phyloP scores from a whole-genome alignment of 2,888 invertebrate species.

The Adineta ricciae region DNA sequence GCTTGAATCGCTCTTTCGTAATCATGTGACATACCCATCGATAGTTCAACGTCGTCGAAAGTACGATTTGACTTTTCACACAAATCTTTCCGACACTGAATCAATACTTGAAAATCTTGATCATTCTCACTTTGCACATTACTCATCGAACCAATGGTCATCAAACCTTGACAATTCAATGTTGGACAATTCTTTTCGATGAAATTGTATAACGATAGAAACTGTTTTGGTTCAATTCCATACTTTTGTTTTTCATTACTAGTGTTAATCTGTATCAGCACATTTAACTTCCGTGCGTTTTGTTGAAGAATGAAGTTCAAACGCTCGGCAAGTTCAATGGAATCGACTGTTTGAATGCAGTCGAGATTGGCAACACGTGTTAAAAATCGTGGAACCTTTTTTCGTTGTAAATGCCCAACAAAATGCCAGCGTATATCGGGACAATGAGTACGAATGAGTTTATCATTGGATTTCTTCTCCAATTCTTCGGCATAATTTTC shows the following conservation, averaged over 20 bases:
- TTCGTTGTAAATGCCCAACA: constrained; percentile 83
- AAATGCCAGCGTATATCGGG: constrained; percentile 68
- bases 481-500: constrained; percentile 72
- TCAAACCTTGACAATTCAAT: constrained; percentile 72
- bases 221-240: constrained; percentile 65
- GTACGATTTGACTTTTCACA: constrained; percentile 51
- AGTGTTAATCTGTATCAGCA: constrained; percentile 90
- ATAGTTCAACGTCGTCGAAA: constrained; percentile 62
- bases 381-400: constrained; percentile 58
- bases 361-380: constrained; percentile 62
- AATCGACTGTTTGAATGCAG: constrained; percentile 79
- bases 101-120: constrained; percentile 68
- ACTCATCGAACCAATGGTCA: constrained; percentile 75
- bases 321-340: constrained; percentile 67
- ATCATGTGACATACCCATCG: constrained; percentile 98
- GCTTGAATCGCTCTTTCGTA: constrained; percentile 82
- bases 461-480: constrained; percentile 60
- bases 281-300: constrained; percentile 54
- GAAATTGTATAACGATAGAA: constrained; percentile 61
- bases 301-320: constrained; percentile 50
- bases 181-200: constrained; percentile 65
- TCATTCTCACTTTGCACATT: constrained; percentile 60
- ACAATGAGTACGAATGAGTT: constrained; percentile 13
- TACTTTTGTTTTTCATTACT: constrained; percentile 70
- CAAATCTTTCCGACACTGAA: constrained; percentile 18